These are phyloP conservation scores for Gibbula magus DNA, from an alignment of 2,888 invertebrate species.

Conservation along the genomic window DNA sequence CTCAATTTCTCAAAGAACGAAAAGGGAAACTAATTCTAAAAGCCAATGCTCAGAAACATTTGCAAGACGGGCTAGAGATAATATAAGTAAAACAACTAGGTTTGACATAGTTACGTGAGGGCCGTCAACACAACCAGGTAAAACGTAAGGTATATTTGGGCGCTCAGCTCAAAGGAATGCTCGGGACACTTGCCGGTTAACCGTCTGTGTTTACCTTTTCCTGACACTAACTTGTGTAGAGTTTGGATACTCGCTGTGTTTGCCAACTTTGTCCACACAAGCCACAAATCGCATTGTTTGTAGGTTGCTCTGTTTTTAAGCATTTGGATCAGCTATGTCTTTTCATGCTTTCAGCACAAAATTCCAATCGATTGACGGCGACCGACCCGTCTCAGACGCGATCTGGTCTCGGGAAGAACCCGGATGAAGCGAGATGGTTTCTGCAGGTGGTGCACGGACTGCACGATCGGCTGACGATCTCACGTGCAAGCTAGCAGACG, in stretches of 20 bases:
- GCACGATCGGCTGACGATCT: too few relatives aligned
- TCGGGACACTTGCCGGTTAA: not conserved
- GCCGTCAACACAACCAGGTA: not conserved
- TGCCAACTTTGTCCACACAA: not conserved
- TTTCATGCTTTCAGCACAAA: not conserved
- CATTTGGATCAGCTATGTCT: not conserved
- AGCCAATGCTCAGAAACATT: too few relatives aligned
- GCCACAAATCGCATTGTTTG: not conserved
- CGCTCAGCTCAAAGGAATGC: not conserved
- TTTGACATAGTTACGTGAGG: not conserved
- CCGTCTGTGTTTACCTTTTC: not conserved
- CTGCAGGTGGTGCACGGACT: too few relatives aligned
- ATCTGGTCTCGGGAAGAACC: too few relatives aligned
- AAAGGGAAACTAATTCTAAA: too few relatives aligned
- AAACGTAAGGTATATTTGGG: not conserved
- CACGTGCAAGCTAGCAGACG: too few relatives aligned
- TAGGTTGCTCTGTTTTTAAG: not conserved
- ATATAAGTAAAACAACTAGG: too few relatives aligned
- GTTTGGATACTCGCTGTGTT: conserved; percentile 1
- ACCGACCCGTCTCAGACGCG: too few relatives aligned
- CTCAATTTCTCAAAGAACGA: too few relatives aligned
- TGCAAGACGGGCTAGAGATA: too few relatives aligned
- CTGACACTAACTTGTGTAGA: not conserved
- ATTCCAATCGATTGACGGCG: too few relatives aligned
- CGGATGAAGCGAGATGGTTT: too few relatives aligned